Evolutionary conservation across 2,113 vertebrate genomes (phyloP).

Genomic region (Ceyx margarethae): DNA sequence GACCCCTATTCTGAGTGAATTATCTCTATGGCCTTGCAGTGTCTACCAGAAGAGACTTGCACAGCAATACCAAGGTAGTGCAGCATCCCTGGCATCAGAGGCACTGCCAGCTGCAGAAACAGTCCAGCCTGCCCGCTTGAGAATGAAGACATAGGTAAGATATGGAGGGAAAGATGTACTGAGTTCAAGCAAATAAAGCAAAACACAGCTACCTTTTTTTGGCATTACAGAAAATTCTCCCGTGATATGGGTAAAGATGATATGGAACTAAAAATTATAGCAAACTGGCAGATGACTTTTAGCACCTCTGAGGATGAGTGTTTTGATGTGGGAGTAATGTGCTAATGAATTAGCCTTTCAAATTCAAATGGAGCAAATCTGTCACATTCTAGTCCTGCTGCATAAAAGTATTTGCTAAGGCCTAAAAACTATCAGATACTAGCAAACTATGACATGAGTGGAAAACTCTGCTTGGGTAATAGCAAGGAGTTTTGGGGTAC

Average conservation of each 20-base stretch:
- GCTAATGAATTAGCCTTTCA: constrained; percentile 67
- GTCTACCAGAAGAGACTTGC: not conserved
- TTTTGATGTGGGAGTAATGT: constrained; percentile 62
- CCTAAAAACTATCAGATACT: not conserved
- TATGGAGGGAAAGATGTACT: not conserved
- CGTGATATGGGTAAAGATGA: not conserved
- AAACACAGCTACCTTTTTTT: not conserved
- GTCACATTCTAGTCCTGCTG: not conserved
- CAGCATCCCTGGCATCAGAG: not conserved
- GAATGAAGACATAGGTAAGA: not conserved
- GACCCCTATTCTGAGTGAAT: not conserved
- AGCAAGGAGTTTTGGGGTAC: not conserved
- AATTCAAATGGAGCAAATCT: constrained; percentile 39
- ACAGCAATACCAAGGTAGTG: not conserved
- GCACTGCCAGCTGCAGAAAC: not conserved
- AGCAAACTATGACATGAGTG: not conserved
- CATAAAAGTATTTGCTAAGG: not conserved
- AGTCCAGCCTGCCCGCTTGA: not conserved
- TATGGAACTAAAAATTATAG: constrained; percentile 28
- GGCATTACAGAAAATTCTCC: not conserved
- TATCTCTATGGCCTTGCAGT: not conserved
- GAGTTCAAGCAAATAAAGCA: not conserved
- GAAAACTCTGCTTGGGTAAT: constrained; percentile 3
- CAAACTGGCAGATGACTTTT: constrained; percentile 54
- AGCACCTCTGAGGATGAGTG: constrained; percentile 20